phyloP scores from a whole-genome alignment of 2,113 vertebrate species.

The Ammodytes marinus region DNA sequence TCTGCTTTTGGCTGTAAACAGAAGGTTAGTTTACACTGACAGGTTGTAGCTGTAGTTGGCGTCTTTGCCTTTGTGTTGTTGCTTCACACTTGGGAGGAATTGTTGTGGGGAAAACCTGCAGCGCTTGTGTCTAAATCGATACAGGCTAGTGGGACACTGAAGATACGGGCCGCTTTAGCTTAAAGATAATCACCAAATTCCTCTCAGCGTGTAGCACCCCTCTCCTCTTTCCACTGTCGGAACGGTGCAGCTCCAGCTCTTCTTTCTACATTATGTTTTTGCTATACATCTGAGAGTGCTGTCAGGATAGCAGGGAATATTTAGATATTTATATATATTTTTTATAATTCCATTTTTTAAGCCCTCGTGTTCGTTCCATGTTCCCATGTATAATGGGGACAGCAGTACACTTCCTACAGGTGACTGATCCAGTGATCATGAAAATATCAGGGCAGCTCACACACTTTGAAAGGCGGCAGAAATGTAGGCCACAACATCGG shows the following conservation, averaged over 20 bases:
- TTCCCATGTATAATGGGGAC: neutral
- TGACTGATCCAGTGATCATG: slow-evolving; percentile 37
- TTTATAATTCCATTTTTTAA: neutral
- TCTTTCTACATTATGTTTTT: slow-evolving; percentile 1
- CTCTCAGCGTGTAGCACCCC: slow-evolving; percentile 9
- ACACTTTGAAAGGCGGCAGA: slow-evolving; percentile 45
- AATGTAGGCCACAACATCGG: slow-evolving; percentile 39
- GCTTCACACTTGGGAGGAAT: neutral
- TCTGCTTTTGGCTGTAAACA: neutral
- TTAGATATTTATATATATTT: neutral
- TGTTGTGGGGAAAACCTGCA: slow-evolving; percentile 30
- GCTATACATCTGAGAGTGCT: neutral
- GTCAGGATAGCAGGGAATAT: slow-evolving; percentile 7
- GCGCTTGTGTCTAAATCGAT: neutral
- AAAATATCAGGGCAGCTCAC: slow-evolving; percentile 46
- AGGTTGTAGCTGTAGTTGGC: no score
- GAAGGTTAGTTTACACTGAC: neutral
- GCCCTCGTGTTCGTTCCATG: neutral
- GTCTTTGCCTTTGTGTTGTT: neutral
- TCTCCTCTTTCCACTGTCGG: slow-evolving; percentile 19
- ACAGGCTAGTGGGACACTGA: slow-evolving; percentile 1
- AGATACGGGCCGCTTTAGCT: slow-evolving; percentile 13
- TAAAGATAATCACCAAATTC: slow-evolving; percentile 44
- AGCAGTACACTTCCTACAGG: slow-evolving; percentile 36
- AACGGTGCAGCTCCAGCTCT: slow-evolving; percentile 3